Conservation (phyloP, 2,797 vertebrate genomes). For the Sandelia bainsii region DNA sequence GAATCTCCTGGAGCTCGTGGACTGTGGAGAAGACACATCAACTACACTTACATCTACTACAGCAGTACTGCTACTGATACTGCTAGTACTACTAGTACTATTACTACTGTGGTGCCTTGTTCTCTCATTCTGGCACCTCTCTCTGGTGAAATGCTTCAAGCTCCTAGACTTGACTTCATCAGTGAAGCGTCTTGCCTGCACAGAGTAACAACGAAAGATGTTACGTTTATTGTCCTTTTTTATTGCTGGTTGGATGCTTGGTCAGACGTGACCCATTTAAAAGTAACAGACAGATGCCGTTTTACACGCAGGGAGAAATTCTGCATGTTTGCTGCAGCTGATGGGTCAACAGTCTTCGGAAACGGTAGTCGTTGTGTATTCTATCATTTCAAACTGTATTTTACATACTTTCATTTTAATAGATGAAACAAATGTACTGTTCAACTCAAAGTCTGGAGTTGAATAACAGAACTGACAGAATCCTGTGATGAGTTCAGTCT, state of each 20-base stretch:
- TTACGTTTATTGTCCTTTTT: background rate
- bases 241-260: background rate
- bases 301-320: slow-evolving; percentile 1
- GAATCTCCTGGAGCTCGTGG: slow-evolving; percentile 76
- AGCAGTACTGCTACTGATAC: background rate
- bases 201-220: background rate
- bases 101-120: no score
- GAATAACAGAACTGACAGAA: no score
- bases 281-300: slow-evolving; percentile 15
- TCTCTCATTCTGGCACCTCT: no score
- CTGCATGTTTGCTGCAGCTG: slow-evolving; percentile 20
- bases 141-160: background rate
- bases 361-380: no score
- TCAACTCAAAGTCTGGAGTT: no score
- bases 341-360: slow-evolving; percentile 15
- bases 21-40: slow-evolving; percentile 66
- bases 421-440: no score
- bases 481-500: no score
- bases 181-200: background rate
- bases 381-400: no score
- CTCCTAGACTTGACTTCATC: background rate
- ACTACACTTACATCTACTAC: background rate
- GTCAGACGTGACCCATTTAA: slow-evolving; percentile 39
- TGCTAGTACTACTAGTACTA: background rate
- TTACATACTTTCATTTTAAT: no score